Conservation (phyloP, 2,888 invertebrate species). For the Agriopis aurantiaria region DNA sequence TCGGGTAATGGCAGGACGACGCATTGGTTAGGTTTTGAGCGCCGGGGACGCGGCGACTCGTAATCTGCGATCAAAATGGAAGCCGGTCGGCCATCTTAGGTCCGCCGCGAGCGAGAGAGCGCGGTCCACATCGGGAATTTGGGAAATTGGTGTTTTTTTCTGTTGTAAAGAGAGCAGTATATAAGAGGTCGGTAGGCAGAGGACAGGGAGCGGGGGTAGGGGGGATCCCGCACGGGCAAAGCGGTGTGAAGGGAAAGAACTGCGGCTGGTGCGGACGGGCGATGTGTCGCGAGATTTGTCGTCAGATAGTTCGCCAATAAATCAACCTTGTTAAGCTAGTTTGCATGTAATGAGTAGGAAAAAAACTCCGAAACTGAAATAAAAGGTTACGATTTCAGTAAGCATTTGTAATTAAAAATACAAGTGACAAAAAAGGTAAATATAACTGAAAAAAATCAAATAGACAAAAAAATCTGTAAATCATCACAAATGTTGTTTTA, state of each 20-base stretch:
- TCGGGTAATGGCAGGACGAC: conserved; percentile 69
- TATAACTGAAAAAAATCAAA: no score
- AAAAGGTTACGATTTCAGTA: neutral
- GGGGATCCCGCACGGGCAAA: conserved; percentile 81
- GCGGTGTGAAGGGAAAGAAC: conserved; percentile 86
- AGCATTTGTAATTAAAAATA: neutral
- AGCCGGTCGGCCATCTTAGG: conserved; percentile 84
- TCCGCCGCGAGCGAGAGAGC: conserved; percentile 82
- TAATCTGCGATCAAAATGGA: conserved; percentile 86
- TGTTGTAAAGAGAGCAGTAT: conserved; percentile 86
- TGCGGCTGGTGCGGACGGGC: conserved; percentile 59
- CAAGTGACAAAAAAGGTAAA: no score
- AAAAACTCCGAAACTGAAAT: neutral
- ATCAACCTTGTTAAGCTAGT: conserved; percentile 47
- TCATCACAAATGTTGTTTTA: neutral
- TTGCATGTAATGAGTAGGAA: neutral
- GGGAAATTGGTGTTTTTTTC: conserved; percentile 85
- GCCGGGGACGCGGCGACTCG: conserved; percentile 73
- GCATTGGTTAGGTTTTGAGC: conserved; percentile 80
- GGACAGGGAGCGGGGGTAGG: conserved; percentile 69
- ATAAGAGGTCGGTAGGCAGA: conserved; percentile 84
- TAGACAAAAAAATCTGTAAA: no score
- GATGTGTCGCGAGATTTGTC: conserved; percentile 60
- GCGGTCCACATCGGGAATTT: conserved; percentile 83
- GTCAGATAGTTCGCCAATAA: conserved; percentile 58